Evolutionary conservation across 2,797 vertebrate species (phyloP).

Genomic region (Tympanoctomys barrerae): DNA sequence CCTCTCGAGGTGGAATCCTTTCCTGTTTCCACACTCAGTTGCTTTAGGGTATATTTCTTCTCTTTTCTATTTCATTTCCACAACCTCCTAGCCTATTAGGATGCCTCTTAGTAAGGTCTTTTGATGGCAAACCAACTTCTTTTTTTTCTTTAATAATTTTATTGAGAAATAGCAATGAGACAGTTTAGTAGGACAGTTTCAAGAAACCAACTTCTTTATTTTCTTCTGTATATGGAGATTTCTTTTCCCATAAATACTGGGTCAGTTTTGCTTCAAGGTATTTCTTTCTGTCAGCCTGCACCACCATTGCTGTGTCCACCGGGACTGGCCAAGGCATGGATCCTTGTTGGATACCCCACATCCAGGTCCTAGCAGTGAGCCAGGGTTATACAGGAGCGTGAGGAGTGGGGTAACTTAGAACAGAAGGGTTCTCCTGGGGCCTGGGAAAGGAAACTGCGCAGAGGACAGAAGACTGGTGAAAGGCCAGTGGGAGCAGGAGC

Average conservation of each 20-base stretch:
- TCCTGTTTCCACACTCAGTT: conserved; percentile 91
- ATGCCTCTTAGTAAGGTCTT: conserved; percentile 83
- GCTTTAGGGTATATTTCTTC: conserved; percentile 93
- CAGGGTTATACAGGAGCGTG: not conserved
- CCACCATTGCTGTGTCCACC: not conserved
- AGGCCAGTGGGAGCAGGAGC: not conserved
- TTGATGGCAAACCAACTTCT: conserved; percentile 89
- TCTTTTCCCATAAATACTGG: conserved; percentile 93
- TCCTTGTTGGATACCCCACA: not conserved
- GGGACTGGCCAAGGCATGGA: not conserved
- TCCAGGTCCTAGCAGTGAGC: not conserved
- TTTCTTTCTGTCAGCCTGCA: conserved; percentile 92
- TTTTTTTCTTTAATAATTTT: conserved; percentile 84
- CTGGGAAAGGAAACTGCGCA: not conserved
- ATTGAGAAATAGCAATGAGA: too few relatives aligned
- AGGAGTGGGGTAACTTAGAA: not conserved
- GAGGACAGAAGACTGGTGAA: not conserved
- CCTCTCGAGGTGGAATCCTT: conserved; percentile 69
- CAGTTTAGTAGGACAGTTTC: too few relatives aligned
- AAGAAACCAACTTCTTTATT: conserved; percentile 86
- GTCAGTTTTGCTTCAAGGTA: conserved; percentile 94
- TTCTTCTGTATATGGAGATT: conserved; percentile 92
- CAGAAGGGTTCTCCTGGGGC: not conserved
- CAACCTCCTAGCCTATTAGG: conserved; percentile 87
- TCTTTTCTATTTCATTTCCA: conserved; percentile 86